Evolutionary conservation across 2,797 vertebrate genomes (phyloP).

Genomic region (Coilia nasus): DNA sequence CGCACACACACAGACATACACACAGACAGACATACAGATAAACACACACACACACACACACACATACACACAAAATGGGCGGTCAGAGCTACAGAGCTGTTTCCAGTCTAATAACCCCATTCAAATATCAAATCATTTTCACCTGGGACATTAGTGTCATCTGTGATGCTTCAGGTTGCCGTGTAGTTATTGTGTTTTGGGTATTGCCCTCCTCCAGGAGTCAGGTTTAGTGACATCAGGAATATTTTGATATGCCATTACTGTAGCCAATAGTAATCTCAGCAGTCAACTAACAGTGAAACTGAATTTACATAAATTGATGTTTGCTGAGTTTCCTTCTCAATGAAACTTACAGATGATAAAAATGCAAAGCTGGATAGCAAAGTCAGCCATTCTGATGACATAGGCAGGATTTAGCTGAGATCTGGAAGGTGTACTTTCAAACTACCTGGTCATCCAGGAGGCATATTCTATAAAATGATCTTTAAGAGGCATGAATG

Average conservation of each 20-base stretch:
- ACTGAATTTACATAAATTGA: slow-evolving; percentile 26
- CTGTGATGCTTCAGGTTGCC: neutral
- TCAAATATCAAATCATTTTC: slow-evolving; percentile 16
- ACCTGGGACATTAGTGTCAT: neutral
- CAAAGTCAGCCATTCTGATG: slow-evolving; percentile 6
- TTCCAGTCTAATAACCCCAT: slow-evolving; percentile 3
- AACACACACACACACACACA: slow-evolving; percentile 70
- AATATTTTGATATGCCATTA: slow-evolving; percentile 8
- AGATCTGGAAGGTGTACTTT: slow-evolving; percentile 8
- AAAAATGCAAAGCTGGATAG: slow-evolving; percentile 22
- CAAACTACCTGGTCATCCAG: neutral
- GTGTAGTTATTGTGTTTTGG: slow-evolving; percentile 5
- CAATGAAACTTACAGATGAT: neutral
- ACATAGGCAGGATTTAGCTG: neutral
- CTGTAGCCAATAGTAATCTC: neutral
- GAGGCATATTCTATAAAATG: neutral
- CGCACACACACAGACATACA: slow-evolving; percentile 59
- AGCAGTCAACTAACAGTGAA: slow-evolving; percentile 16
- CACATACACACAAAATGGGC: slow-evolving; percentile 66
- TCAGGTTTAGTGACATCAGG: neutral
- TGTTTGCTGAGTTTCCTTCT: neutral
- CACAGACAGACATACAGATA: slow-evolving; percentile 57
- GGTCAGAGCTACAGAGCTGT: neutral
- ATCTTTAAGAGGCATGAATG: neutral
- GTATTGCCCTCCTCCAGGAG: neutral